phyloP scores from a whole-genome alignment of 2,888 invertebrate species.

The Amiota communis region DNA sequence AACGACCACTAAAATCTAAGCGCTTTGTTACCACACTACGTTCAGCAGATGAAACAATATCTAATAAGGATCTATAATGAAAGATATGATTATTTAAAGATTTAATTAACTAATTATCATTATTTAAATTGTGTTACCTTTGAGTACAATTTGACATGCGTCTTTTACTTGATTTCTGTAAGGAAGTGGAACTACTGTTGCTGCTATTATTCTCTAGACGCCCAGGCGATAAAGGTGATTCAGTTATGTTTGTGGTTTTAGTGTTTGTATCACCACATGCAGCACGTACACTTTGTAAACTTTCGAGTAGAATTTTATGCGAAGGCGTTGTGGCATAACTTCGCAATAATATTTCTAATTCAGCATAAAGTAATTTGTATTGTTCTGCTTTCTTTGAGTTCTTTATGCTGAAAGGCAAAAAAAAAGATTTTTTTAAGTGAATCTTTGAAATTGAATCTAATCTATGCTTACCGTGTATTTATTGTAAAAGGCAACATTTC shows the following conservation, averaged over 20 bases:
- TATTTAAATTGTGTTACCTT: slow-evolving; percentile 53
- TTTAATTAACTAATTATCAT: not conserved
- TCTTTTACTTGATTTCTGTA: slow-evolving; percentile 61
- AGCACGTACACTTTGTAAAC: slow-evolving; percentile 79
- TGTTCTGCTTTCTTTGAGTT: slow-evolving; percentile 86
- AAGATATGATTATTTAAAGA: slow-evolving; percentile 22
- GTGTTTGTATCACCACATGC: slow-evolving; percentile 75
- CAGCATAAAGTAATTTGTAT: slow-evolving; percentile 91
- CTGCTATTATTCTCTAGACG: slow-evolving; percentile 73
- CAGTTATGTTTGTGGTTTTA: slow-evolving; percentile 83
- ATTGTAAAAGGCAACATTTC: slow-evolving; percentile 85
- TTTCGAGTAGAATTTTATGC: slow-evolving; percentile 85
- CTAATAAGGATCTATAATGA: slow-evolving; percentile 74
- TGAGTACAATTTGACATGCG: slow-evolving; percentile 62
- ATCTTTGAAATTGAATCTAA: not conserved
- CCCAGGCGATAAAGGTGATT: slow-evolving; percentile 89
- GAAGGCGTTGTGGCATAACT: slow-evolving; percentile 84
- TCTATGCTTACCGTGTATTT: slow-evolving; percentile 75
- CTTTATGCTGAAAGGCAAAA: slow-evolving; percentile 58
- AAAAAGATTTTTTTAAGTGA: slow-evolving; percentile 12
- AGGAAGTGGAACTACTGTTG: slow-evolving; percentile 43
- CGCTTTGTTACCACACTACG: slow-evolving; percentile 74
- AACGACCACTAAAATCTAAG: slow-evolving; percentile 78
- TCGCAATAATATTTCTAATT: slow-evolving; percentile 87
- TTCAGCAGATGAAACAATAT: slow-evolving; percentile 76